phyloP scores from a whole-genome alignment of 2,797 vertebrate species.

The Pipistrellus nathusii region DNA sequence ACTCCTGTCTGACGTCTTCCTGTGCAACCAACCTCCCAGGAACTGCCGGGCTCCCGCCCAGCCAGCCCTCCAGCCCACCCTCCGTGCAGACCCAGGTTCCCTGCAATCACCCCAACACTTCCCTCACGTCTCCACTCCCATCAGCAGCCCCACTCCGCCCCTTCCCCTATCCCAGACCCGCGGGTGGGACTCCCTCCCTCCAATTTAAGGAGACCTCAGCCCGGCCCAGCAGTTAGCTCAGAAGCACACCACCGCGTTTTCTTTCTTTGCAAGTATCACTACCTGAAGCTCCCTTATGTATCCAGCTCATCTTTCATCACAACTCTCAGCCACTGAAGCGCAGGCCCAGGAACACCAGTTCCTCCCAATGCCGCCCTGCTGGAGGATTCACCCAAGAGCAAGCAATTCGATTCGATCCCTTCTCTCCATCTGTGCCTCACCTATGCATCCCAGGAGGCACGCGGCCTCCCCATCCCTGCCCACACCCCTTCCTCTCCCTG shows the following conservation, averaged over 20 bases:
- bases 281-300: accelerated
- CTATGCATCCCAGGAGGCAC: accelerated
- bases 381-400: not conserved
- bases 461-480: not conserved
- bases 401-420: accelerated
- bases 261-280: not conserved
- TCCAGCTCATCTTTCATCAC: accelerated
- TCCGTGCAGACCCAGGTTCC: not conserved
- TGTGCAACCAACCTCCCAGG: not conserved
- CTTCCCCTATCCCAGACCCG: not conserved
- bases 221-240: not conserved
- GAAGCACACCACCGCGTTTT: too few relatives aligned
- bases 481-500: not conserved
- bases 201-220: too few relatives aligned
- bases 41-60: not conserved
- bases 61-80: not conserved
- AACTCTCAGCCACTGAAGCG: accelerated
- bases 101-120: accelerated
- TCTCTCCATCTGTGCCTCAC: not conserved
- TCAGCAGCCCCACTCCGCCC: too few relatives aligned
- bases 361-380: accelerated
- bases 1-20: not conserved
- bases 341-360: too few relatives aligned
- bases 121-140: not conserved
- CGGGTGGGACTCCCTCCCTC: not conserved